Percentiles rank a stretch among this genome's conserved stretches.
These are phyloP conservation scores for Parnassius glacialis DNA, from an alignment of 2,888 invertebrate genomes.

Conservation along the genomic window DNA sequence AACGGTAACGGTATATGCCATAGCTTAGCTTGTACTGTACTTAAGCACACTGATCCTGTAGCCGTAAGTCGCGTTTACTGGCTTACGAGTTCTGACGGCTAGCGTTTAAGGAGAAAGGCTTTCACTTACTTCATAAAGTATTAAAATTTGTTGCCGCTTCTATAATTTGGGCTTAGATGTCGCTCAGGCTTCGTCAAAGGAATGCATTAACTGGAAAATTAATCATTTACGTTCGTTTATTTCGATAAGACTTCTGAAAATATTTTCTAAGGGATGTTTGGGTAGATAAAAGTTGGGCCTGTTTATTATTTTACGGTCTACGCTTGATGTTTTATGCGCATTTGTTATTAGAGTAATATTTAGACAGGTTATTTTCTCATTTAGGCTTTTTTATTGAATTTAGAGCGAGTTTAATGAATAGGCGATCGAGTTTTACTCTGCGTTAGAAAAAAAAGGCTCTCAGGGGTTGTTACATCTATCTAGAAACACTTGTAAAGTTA, in stretches of 20 bases:
- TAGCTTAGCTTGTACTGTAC: slow-evolving; percentile 16
- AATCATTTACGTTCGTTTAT: slow-evolving; percentile 7
- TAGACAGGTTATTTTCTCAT: too few relatives aligned
- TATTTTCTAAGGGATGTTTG: too few relatives aligned
- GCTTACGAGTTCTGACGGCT: slow-evolving; percentile 8
- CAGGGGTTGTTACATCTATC: too few relatives aligned
- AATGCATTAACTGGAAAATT: background rate
- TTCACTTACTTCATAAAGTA: slow-evolving; percentile 21
- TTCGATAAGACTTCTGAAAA: background rate
- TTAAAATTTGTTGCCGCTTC: slow-evolving; percentile 17
- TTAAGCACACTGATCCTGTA: background rate
- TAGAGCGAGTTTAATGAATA: too few relatives aligned
- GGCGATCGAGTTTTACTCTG: too few relatives aligned
- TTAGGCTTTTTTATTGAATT: too few relatives aligned
- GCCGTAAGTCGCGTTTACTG: slow-evolving; percentile 7
- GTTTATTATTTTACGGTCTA: background rate
- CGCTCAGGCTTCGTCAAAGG: slow-evolving; percentile 7
- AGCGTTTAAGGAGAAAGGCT: slow-evolving; percentile 14
- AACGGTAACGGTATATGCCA: background rate
- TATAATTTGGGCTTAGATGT: background rate
- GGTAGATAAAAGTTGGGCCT: too few relatives aligned
- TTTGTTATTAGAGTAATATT: too few relatives aligned
- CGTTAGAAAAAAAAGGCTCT: too few relatives aligned
- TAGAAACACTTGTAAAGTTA: too few relatives aligned
- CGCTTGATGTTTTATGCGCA: background rate